phyloP scores from a whole-genome alignment of 2,797 vertebrate genomes.

The Enoplosus armatus region DNA sequence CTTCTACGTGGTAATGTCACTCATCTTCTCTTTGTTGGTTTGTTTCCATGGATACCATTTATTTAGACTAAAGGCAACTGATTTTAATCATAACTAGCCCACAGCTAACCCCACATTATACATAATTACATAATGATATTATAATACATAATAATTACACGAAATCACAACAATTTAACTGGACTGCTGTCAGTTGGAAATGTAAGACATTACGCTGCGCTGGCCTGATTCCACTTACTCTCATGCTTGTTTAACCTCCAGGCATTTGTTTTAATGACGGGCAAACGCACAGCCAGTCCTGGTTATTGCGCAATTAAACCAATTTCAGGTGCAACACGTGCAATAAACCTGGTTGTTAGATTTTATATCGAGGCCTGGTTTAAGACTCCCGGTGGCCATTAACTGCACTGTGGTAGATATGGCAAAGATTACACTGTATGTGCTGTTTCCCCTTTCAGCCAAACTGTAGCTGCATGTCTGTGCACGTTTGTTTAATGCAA shows the following conservation, averaged over 20 bases:
- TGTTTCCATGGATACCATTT: slow-evolving; percentile 50
- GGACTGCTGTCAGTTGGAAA: slow-evolving; percentile 40
- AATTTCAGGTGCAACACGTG: slow-evolving; percentile 62
- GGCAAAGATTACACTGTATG: slow-evolving; percentile 9
- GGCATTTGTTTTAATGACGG: slow-evolving; percentile 54
- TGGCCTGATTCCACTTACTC: slow-evolving; percentile 29
- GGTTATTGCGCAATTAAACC: slow-evolving; percentile 60
- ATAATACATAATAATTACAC: too few relatives aligned
- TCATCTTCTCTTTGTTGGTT: slow-evolving; percentile 42
- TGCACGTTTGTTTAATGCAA: neutral
- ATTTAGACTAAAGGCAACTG: slow-evolving; percentile 12
- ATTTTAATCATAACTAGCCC: slow-evolving; percentile 34
- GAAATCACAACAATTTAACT: slow-evolving; percentile 51
- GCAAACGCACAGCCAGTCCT: slow-evolving; percentile 25
- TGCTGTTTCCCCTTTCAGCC: slow-evolving; percentile 11
- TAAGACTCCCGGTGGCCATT: slow-evolving; percentile 16
- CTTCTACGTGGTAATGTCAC: neutral
- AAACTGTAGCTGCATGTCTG: neutral
- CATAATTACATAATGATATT: slow-evolving; percentile 60
- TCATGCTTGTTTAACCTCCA: slow-evolving; percentile 57
- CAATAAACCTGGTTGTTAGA: slow-evolving; percentile 51
- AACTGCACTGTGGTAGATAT: slow-evolving; percentile 17
- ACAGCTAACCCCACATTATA: slow-evolving; percentile 50
- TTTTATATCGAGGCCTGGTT: slow-evolving; percentile 31
- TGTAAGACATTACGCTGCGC: neutral